Base-by-base conservation (phyloP, 1,140 invertebrate genomes). In the Antheraea mylitta region DNA sequence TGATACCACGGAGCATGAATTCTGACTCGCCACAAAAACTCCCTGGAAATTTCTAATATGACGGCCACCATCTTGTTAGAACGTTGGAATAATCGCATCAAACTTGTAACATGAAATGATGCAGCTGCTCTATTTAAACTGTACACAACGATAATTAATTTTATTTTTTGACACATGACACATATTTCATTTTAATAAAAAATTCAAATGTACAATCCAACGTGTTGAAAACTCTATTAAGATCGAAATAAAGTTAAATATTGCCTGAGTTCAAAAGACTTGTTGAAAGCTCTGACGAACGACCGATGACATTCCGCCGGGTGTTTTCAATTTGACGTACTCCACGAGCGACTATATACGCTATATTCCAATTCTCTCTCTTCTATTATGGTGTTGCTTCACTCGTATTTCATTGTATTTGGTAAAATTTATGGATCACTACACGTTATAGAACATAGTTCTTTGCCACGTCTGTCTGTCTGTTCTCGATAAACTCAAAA, bases 81-180 rank as follows among this genome's bases (percentile, higher is more conserved):
- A 2, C 4, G 4, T 30, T 30, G 22, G 4, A 30, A 30, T 30
- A 2, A 30, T 30, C 1, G 1, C 22, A 30, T 2, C 1, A 30
- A 30, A 30, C 22, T 30, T 1, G 22, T 30, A 30, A 30, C 7
- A 42, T 30, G 45, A 13, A 53, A n/a, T 53, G 45, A 53, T 53
- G 16, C 6, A 53, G 9, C 45, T 53, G 45, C 16, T 16, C 16
- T n/a, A 1, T 53, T 53, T 53, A 13, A 13, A 16, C 45, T 53
- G 45, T 53, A 13, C 16, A 30, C 16, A 13, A 53, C 16, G 16
- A 13, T 16, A 16, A 53, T 53, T 53, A 53, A 53, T 53, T 53
- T 53, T 53, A 53, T 53, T 53, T 53, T 53, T 53, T 53, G 45
- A 53, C 45, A 53, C 45, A n/a, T 16, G 45, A 53, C 45, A 53